Conservation (phyloP, 2,888 invertebrate species). For the Mactromeris polynyma region DNA sequence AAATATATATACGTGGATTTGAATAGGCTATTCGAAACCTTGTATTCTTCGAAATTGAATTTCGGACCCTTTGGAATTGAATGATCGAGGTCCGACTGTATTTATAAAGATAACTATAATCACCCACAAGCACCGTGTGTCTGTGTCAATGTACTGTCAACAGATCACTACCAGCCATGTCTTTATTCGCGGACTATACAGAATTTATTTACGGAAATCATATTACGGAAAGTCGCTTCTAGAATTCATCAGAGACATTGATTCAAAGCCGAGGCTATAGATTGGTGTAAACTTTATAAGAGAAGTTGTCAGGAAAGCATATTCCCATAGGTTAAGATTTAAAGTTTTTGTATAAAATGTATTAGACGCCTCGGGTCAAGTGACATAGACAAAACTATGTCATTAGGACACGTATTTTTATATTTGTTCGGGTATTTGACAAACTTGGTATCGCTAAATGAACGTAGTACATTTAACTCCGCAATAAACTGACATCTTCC, state of each 20-base stretch:
- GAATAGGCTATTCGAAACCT: no score
- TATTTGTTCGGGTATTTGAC: no score
- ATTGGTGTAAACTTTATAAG: background rate
- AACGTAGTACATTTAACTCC: no score
- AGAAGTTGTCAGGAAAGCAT: background rate
- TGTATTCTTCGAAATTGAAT: no score
- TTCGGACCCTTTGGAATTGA: no score
- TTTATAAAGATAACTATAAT: no score
- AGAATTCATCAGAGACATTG: background rate
- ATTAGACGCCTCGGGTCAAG: background rate
- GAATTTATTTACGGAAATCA: background rate
- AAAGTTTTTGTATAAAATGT: background rate
- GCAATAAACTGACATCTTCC: no score
- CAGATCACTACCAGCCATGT: background rate
- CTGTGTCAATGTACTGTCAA: background rate
- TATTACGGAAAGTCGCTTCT: background rate
- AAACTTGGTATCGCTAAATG: no score
- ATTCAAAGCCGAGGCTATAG: background rate
- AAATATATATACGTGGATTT: no score
- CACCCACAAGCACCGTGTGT: no score
- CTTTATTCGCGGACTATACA: background rate
- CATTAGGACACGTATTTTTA: no score
- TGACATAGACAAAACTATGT: background rate
- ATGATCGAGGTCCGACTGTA: no score
- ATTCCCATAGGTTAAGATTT: background rate